Conservation (phyloP, 1,140 invertebrate species). For the Macrobrachium nipponense region DNA sequence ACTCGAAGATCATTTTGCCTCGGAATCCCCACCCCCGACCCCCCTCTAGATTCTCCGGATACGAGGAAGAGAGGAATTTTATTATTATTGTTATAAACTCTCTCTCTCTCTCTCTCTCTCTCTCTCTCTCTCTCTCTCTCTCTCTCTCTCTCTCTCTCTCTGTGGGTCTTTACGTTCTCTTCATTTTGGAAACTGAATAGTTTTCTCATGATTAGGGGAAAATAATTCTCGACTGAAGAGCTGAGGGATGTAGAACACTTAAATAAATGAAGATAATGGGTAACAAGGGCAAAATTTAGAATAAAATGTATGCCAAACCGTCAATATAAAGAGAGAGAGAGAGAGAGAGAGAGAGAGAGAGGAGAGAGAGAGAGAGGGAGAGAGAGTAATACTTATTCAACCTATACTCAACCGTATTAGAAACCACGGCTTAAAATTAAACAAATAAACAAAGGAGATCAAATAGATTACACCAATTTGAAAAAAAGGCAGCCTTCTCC, state of each 20-base stretch:
- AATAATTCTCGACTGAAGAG: no score
- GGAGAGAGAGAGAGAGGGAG: conserved; percentile 4
- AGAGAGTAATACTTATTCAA: background rate
- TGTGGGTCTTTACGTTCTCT: background rate
- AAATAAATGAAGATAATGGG: no score
- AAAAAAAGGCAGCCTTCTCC: no score
- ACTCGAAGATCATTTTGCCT: background rate
- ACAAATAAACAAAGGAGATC: no score
- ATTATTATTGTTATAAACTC: background rate
- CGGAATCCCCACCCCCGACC: background rate
- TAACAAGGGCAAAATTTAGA: no score
- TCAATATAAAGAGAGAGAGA: no score
- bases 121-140: conserved; percentile 25
- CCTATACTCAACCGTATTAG: background rate
- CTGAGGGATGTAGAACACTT: no score
- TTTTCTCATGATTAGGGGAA: no score
- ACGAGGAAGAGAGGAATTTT: background rate
- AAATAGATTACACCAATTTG: no score
- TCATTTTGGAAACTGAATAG: background rate
- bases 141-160: conserved; percentile 24
- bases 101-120: background rate
- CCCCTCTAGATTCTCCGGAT: no score
- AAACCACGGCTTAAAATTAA: no score
- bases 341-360: background rate
- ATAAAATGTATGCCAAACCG: no score